Conservation (phyloP, 2,888 invertebrate species). For the Carcina quercana region DNA sequence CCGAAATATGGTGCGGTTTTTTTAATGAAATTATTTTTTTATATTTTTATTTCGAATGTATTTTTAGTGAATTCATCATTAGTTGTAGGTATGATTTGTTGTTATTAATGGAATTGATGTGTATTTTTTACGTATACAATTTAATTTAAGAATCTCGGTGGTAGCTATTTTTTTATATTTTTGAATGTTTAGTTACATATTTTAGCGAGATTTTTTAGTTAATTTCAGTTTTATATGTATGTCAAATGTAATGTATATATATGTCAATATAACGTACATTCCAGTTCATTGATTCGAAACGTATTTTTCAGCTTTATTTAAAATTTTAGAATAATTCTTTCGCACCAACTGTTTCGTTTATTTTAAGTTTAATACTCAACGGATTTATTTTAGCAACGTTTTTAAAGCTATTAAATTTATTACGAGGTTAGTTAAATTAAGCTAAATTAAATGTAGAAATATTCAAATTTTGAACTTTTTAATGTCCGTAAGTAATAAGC, state of each 20-base stretch:
- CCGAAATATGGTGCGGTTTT: too few relatives aligned
- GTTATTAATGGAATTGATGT: conserved; percentile 11
- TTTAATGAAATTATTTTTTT: too few relatives aligned
- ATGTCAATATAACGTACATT: conserved; percentile 7
- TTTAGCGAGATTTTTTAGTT: neutral
- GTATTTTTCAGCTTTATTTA: conserved; percentile 24
- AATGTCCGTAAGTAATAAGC: too few relatives aligned
- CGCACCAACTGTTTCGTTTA: conserved; percentile 1
- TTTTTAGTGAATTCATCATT: too few relatives aligned
- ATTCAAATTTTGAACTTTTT: too few relatives aligned
- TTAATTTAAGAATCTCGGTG: conserved; percentile 11
- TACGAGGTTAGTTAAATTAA: too few relatives aligned
- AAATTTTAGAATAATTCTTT: conserved; percentile 15
- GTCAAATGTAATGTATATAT: conserved; percentile 2
- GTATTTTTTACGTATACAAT: conserved; percentile 7
- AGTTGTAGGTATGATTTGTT: too few relatives aligned
- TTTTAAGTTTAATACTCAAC: conserved; percentile 6
- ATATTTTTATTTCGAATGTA: too few relatives aligned
- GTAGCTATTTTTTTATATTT: conserved; percentile 15
- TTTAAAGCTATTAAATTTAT: too few relatives aligned
- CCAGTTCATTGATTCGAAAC: conserved; percentile 11
- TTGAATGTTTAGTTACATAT: conserved; percentile 5
- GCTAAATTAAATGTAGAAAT: too few relatives aligned
- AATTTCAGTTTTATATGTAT: conserved; percentile 1
- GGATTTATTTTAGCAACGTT: too few relatives aligned